These are phyloP conservation scores for Fratercula arctica DNA, from an alignment of 2,797 vertebrate genomes.

Conservation along the genomic window DNA sequence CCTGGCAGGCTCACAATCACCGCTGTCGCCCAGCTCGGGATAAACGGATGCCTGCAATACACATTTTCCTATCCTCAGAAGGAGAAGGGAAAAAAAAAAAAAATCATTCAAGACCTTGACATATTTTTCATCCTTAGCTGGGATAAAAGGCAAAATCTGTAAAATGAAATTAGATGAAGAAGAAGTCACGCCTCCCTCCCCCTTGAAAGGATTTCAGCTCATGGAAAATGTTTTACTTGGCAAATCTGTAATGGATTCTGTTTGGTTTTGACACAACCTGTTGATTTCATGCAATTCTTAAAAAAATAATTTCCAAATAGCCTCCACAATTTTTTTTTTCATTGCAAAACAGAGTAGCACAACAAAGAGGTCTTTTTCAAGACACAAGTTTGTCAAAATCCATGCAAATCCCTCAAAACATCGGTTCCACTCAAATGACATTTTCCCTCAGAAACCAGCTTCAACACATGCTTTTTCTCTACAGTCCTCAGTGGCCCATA, in stretches of 20 bases:
- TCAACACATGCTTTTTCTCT: background rate
- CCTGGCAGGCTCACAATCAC: conserved; percentile 13
- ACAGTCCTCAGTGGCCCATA: background rate
- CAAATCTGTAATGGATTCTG: background rate
- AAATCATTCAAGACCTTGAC: background rate
- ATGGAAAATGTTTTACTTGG: conserved; percentile 12
- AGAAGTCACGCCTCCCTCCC: background rate
- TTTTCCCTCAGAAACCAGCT: background rate
- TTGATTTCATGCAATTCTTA: background rate
- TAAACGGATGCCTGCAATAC: background rate
- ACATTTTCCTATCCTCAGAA: conserved; percentile 4
- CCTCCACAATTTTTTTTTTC: background rate
- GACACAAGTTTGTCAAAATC: background rate
- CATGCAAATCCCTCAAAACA: background rate
- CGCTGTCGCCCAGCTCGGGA: background rate
- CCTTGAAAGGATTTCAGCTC: background rate
- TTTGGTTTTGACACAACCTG: background rate
- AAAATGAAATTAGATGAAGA: conserved; percentile 1
- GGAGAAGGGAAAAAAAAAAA: background rate
- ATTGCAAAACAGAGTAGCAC: background rate
- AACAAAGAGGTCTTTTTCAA: background rate
- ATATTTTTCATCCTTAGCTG: conserved; percentile 11
- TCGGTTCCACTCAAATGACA: background rate
- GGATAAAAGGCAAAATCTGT: conserved; percentile 6
- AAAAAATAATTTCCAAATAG: conserved; percentile 17